Percentiles rank a stretch among this genome's conserved stretches.
Evolutionary conservation across 2,888 invertebrate species (phyloP).

Genomic region (Conops quadrifasciatus): DNA sequence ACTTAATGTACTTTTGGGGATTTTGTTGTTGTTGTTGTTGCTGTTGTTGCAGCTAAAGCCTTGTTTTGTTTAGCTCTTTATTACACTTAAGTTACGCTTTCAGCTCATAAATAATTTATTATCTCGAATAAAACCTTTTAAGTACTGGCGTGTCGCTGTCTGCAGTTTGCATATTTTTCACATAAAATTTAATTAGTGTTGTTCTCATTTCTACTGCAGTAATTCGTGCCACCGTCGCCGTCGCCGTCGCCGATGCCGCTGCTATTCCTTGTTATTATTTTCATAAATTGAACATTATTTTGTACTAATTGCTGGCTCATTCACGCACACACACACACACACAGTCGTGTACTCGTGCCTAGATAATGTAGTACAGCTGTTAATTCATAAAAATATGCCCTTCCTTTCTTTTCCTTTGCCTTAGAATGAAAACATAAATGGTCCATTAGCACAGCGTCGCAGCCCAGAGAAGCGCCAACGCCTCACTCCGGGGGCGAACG

Average conservation of each 20-base stretch:
- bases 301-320: constrained; percentile 29
- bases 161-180: constrained; percentile 20
- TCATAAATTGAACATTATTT: constrained; percentile 37
- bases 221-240: background rate
- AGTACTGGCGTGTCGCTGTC: background rate
- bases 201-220: constrained; percentile 3
- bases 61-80: background rate
- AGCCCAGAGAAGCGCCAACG: too few relatives aligned
- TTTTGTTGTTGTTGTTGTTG: background rate
- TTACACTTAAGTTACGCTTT: constrained; percentile 1
- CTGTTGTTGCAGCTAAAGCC: background rate
- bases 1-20: too few relatives aligned
- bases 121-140: background rate
- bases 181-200: constrained; percentile 24
- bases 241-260: background rate
- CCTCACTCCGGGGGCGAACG: too few relatives aligned
- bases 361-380: background rate
- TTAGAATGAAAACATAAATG: constrained; percentile 24
- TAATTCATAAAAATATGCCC: constrained; percentile 23
- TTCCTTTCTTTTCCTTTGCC: constrained; percentile 9
- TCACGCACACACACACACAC: constrained; percentile 30
- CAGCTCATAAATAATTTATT: background rate
- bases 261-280: constrained; percentile 34
- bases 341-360: background rate
- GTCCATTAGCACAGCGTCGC: constrained; percentile 36